Evolutionary conservation across 2,888 invertebrate genomes (phyloP).

Genomic region (Labia minor): DNA sequence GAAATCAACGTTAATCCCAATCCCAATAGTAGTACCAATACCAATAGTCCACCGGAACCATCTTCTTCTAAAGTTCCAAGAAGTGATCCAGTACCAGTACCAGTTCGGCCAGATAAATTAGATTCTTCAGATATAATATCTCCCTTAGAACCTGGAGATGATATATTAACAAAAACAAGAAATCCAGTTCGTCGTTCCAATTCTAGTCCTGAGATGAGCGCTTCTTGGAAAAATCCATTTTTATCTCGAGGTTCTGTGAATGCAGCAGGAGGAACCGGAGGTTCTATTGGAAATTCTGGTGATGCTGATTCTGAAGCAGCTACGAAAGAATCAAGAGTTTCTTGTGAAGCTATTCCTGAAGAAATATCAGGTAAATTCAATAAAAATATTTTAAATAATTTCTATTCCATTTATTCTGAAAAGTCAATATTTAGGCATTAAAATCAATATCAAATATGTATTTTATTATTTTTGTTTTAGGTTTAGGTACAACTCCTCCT

Average conservation of each 20-base stretch:
- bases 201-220: constrained; percentile 87
- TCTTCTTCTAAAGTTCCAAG: not conserved
- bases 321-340: constrained; percentile 46
- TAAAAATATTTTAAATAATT: constrained; percentile 19
- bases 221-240: constrained; percentile 68
- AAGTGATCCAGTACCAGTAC: not conserved
- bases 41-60: not conserved
- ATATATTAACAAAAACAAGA: constrained; percentile 42
- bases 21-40: not conserved
- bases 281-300: constrained; percentile 27
- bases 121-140: constrained; percentile 1
- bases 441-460: too few species aligned
- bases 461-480: not conserved
- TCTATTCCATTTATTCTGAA: too few species aligned
- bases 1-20: too few species aligned
- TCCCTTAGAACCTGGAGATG: not conserved
- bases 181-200: constrained; percentile 81
- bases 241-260: constrained; percentile 33
- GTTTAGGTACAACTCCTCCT: constrained; percentile 57
- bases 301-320: constrained; percentile 31
- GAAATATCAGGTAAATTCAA: constrained; percentile 63
- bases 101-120: not conserved
- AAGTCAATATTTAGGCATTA: too few species aligned
- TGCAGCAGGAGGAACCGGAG: constrained; percentile 35
- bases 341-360: constrained; percentile 84